These are phyloP conservation scores for Carposina sasakii DNA, from an alignment of 1,140 invertebrate genomes.

Conservation along the genomic window DNA sequence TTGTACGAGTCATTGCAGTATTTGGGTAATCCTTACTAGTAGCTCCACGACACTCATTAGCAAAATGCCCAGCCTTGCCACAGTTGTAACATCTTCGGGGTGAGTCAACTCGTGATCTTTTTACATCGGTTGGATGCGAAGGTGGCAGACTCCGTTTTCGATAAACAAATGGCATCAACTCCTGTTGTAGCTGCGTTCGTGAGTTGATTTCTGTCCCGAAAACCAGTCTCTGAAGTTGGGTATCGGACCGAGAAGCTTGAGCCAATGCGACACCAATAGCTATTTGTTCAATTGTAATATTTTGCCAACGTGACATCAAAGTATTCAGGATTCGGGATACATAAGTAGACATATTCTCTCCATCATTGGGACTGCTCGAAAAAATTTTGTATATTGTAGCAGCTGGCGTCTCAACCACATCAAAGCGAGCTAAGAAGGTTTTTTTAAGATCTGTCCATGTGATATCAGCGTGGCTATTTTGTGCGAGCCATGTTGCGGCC, in stretches of 20 bases:
- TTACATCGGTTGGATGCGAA: not conserved
- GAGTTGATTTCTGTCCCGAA: not conserved
- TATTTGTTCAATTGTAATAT: not conserved
- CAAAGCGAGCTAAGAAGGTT: not conserved
- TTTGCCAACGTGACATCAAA: not conserved
- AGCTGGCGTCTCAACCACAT: not conserved
- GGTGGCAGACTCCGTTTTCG: not conserved
- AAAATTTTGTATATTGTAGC: not conserved
- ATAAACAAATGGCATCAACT: not conserved
- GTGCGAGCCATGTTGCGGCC: not conserved
- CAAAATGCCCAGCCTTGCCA: not conserved
- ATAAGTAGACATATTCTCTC: not conserved
- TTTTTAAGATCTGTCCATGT: not conserved
- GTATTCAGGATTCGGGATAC: constrained; percentile 1
- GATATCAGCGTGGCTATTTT: not conserved
- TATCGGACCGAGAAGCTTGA: not conserved
- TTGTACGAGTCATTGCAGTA: not conserved
- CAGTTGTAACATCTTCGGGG: not conserved
- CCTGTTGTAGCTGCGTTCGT: not conserved
- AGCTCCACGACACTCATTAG: not conserved
- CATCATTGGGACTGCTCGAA: not conserved
- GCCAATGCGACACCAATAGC: not conserved
- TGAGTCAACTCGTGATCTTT: not conserved
- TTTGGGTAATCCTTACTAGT: not conserved
- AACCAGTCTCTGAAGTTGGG: not conserved